Conservation (phyloP, 2,797 vertebrate species). For the Acomys russatus region DNA sequence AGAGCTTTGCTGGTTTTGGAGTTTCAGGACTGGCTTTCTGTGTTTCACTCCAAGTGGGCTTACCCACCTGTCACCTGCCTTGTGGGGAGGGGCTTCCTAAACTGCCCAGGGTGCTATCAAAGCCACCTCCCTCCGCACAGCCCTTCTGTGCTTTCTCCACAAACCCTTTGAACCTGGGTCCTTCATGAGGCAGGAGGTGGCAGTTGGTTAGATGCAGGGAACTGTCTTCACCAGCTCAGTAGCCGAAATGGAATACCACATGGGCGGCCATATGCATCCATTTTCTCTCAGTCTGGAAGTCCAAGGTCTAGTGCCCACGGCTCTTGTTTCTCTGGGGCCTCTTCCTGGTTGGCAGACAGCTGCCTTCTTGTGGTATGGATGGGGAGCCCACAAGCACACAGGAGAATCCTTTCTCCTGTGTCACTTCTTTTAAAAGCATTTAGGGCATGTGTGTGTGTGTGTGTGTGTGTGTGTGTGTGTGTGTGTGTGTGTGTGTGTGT, state of each 20-base stretch:
- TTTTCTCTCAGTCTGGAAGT: slow-evolving; percentile 13
- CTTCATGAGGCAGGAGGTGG: background rate
- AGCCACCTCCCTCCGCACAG: background rate
- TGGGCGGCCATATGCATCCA: background rate
- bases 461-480: background rate
- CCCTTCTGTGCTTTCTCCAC: background rate
- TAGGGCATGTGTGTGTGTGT: background rate
- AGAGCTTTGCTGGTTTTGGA: background rate
- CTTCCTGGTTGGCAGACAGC: background rate
- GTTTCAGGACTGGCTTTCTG: background rate
- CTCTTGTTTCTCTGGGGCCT: background rate
- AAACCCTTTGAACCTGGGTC: background rate
- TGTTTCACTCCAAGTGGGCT: background rate
- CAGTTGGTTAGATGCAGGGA: background rate
- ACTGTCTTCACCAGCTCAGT: background rate
- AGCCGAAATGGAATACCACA: background rate
- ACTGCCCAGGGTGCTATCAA: background rate
- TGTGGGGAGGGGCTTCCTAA: background rate
- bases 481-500: background rate
- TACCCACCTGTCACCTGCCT: background rate
- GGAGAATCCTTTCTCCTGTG: background rate
- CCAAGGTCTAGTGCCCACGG: background rate
- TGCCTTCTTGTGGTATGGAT: background rate
- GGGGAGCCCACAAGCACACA: background rate
- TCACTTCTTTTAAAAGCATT: background rate